Evolutionary conservation across 2,888 invertebrate genomes (phyloP).

Genomic region (Meghimatium bilineatum): DNA sequence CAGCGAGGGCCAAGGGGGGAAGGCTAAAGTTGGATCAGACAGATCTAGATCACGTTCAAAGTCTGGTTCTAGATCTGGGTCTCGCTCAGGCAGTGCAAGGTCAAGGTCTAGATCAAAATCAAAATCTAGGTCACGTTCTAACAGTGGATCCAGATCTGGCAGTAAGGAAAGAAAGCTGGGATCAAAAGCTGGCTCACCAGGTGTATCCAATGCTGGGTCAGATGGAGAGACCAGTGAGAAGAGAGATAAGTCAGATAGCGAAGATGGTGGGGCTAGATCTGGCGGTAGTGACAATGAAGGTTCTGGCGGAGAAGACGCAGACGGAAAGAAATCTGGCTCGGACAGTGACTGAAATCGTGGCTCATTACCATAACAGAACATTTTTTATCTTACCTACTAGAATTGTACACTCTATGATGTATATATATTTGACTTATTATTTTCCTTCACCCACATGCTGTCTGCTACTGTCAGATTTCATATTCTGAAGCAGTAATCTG

Average conservation of each 20-base stretch:
- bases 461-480: too few species aligned
- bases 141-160: constrained; percentile 51
- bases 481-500: too few species aligned
- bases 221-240: constrained; percentile 23
- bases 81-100: constrained; percentile 41
- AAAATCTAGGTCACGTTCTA: constrained; percentile 52
- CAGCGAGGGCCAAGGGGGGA: constrained; percentile 69
- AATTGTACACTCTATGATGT: too few species aligned
- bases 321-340: constrained; percentile 56
- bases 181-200: constrained; percentile 54
- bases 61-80: constrained; percentile 53
- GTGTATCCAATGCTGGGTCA: constrained; percentile 36
- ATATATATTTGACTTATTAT: too few species aligned
- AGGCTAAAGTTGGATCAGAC: constrained; percentile 35
- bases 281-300: constrained; percentile 68
- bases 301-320: constrained; percentile 49
- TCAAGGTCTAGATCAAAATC: constrained; percentile 43
- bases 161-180: constrained; percentile 52
- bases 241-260: constrained; percentile 14
- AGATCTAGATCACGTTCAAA: constrained; percentile 55
- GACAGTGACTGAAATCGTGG: constrained; percentile 57
- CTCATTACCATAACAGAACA: not conserved
- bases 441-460: too few species aligned
- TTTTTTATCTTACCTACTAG: too few species aligned
- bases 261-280: not conserved